A percentile compares a stretch with the other conserved stretches of the same genome.
Conservation (phyloP, 2,888 invertebrate genomes). For the Ptycholaimellus sp. region DNA sequence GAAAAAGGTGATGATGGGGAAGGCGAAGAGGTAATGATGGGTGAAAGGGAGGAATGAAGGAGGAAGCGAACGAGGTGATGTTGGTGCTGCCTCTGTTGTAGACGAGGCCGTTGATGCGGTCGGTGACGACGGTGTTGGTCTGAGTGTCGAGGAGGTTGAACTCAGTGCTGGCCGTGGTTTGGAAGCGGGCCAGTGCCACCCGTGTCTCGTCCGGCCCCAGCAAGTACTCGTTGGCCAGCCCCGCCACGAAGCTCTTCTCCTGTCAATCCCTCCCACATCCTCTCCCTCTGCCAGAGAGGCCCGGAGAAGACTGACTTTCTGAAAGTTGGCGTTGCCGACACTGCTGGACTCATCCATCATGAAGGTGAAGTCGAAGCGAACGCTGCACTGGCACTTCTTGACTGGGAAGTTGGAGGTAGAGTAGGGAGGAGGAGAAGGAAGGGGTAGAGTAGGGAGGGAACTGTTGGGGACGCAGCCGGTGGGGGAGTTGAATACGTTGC, state of each 20-base stretch:
- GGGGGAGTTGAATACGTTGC: too few relatives aligned
- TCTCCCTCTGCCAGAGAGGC: too few relatives aligned
- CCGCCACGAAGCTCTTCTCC: not conserved
- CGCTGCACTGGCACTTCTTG: not conserved
- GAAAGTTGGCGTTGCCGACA: not conserved
- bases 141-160: not conserved
- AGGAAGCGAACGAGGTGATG: too few relatives aligned
- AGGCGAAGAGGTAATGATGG: too few relatives aligned
- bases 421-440: too few relatives aligned
- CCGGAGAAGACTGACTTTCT: not conserved
- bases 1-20: too few relatives aligned
- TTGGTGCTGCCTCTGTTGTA: not conserved
- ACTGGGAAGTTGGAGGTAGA: too few relatives aligned
- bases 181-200: not conserved
- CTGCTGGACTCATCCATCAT: not conserved
- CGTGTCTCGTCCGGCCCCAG: not conserved
- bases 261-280: too few relatives aligned
- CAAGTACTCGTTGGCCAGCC: not conserved
- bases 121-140: not conserved
- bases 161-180: not conserved
- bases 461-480: too few relatives aligned
- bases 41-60: too few relatives aligned
- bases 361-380: not conserved
- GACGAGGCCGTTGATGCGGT: not conserved
- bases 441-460: too few relatives aligned